A percentile compares a stretch with the other conserved stretches of the same genome.
These are phyloP conservation scores for Valencia hispanica DNA, from an alignment of 2,797 vertebrate species.

Conservation along the genomic window DNA sequence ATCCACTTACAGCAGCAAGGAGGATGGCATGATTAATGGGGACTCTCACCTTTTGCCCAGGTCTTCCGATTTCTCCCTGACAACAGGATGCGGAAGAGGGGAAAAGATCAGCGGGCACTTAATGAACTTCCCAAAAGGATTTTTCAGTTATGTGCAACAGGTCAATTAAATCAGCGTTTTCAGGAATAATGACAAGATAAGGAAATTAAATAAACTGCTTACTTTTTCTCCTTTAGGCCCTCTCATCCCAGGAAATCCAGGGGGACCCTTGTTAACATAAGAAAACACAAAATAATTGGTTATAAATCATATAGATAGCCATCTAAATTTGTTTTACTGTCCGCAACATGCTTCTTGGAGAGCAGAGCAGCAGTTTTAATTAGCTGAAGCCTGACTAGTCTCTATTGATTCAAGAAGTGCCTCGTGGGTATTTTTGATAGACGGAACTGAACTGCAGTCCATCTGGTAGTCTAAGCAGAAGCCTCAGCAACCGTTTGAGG, in stretches of 20 bases:
- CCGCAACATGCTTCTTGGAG: constrained; percentile 46
- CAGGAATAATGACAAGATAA: constrained; percentile 34
- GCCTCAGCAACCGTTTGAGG: constrained; percentile 20
- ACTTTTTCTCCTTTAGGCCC: constrained; percentile 98
- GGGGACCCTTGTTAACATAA: constrained; percentile 85
- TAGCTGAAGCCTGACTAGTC: constrained; percentile 69
- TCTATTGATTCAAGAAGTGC: constrained; percentile 71
- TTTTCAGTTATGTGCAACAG: constrained; percentile 47
- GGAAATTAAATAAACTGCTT: constrained; percentile 57
- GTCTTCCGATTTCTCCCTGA: constrained; percentile 98
- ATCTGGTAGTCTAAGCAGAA: constrained; percentile 31
- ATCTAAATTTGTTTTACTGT: constrained; percentile 52
- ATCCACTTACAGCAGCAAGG: constrained; percentile 71
- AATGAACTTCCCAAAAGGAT: constrained; percentile 55
- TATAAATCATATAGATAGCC: constrained; percentile 41
- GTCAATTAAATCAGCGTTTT: constrained; percentile 42
- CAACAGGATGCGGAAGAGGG: constrained; percentile 69
- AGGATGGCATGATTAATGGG: constrained; percentile 69
- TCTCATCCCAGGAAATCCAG: constrained; percentile 88
- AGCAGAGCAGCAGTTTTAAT: constrained; percentile 67
- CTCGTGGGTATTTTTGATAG: constrained; percentile 43
- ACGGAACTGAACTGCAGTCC: constrained; percentile 49
- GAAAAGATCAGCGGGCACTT: constrained; percentile 61
- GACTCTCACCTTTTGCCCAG: constrained; percentile 95
- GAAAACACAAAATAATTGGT: constrained; percentile 15